phyloP scores from a whole-genome alignment of 2,888 invertebrate genomes.

The Chloroclysta siterata region DNA sequence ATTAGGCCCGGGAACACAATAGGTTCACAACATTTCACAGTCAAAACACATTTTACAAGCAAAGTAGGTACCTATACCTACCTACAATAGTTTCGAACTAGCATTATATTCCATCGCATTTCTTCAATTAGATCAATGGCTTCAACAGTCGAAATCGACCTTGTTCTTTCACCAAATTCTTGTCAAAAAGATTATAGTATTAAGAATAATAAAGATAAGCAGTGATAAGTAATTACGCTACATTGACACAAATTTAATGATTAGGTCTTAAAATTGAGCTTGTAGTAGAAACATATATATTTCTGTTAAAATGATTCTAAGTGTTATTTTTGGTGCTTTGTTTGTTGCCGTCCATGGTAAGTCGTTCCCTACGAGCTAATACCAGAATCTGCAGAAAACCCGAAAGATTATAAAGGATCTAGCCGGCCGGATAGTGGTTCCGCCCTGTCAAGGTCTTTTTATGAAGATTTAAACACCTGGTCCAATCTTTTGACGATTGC shows the following conservation, averaged over 20 bases:
- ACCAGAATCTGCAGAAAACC: too few species aligned
- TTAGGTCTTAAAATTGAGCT: background rate
- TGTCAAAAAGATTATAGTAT: slow-evolving; percentile 14
- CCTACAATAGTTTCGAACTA: too few species aligned
- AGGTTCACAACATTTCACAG: too few species aligned
- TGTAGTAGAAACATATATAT: background rate
- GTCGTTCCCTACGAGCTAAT: slow-evolving; percentile 22
- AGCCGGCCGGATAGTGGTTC: too few species aligned
- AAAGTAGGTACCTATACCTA: too few species aligned
- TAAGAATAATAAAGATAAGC: slow-evolving; percentile 26
- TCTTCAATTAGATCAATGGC: background rate
- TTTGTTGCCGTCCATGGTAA: slow-evolving; percentile 50
- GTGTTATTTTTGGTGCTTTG: slow-evolving; percentile 48
- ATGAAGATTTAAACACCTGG: too few species aligned
- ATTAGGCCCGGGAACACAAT: too few species aligned
- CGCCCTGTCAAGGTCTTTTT: too few species aligned
- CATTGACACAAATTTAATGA: slow-evolving; percentile 11
- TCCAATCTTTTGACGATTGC: too few species aligned
- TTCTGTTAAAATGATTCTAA: slow-evolving; percentile 49
- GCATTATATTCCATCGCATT: too few species aligned
- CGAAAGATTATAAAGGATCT: too few species aligned
- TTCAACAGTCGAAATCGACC: background rate
- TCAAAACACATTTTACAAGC: too few species aligned
- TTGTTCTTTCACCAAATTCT: slow-evolving; percentile 13
- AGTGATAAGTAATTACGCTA: slow-evolving; percentile 2